Conservation (phyloP, 2,797 vertebrate genomes). For the Chloroceryle amazona region DNA sequence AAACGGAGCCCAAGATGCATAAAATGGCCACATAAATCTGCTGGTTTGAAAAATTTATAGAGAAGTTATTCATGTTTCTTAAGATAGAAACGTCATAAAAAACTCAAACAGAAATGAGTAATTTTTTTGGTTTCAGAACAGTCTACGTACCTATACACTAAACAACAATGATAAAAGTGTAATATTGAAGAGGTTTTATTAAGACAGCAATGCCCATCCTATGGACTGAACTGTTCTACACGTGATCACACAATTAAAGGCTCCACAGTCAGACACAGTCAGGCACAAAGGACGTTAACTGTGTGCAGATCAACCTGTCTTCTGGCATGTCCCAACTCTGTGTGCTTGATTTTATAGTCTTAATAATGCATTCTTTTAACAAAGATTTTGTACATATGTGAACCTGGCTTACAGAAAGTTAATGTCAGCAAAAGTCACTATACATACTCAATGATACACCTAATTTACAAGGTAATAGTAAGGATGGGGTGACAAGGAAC, state of each 20-base stretch:
- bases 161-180: background rate
- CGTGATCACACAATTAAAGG: background rate
- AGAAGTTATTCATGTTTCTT: background rate
- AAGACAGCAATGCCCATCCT: background rate
- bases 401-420: background rate
- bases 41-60: background rate
- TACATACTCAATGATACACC: background rate
- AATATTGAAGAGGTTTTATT: background rate
- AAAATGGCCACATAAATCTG: background rate
- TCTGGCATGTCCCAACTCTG: background rate
- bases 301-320: background rate
- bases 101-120: background rate
- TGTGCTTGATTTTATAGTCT: background rate
- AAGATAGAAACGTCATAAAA: background rate
- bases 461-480: slow-evolving; percentile 49
- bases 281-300: background rate
- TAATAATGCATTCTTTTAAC: background rate
- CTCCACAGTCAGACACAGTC: background rate
- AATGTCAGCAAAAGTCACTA: background rate
- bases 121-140: background rate
- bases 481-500: slow-evolving; percentile 10
- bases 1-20: background rate
- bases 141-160: background rate
- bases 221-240: background rate
- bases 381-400: background rate